Evolutionary conservation across 2,888 invertebrate genomes (phyloP), one percentile per base, ranked within the genome.

Genomic region (Drosophila aldrichi): DNA sequence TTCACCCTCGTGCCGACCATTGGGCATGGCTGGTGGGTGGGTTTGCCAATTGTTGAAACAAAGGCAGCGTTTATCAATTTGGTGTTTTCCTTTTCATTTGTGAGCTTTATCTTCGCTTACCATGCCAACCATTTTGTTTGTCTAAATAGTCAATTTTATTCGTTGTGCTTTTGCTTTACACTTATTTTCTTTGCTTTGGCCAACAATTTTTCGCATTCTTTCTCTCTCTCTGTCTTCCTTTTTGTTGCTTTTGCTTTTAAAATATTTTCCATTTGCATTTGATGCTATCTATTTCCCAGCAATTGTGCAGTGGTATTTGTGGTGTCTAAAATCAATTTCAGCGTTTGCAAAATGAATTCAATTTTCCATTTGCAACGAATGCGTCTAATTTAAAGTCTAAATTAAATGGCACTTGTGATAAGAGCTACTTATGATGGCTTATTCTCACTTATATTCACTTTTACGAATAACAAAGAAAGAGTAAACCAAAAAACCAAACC

Each of bases 131-230:
- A 51, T 43, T 75, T 67, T 67, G 51, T 55, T 77, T 60, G 74
- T 80, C 74, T 77, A 85, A 77, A 85, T 82, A 77, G 83, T 75
- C 83, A 75, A 82, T 82, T 82, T 75, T 67, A 65, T 67, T 71
- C 56, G 51, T 18, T 36, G 51, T n/a, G 58, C 54, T 57, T 57
- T 62, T 14, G 58, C 54, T 52, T 54, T 73, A 38, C 36, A 38
- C 20, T 51, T 34, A 20, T 51, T 51, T 18, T 51, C 49, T 22
- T 16, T 3, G 49, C 14, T 22, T 29, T 20, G 20, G 20, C 20
- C 34, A 34, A 14, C 51, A 34, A 12, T 52, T 67, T 67, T 51
- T 14, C 32, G 14, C 36, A 9, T 25, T 38, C 16, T 9, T n/a
- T n/a, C 7, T 20, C 25, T 5, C 6, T 16, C 5, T 9, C 2